A percentile compares a stretch with the other conserved stretches of the same genome.
phyloP scores from a whole-genome alignment of 2,113 vertebrate genomes.

The Neodon shergylaensis region DNA sequence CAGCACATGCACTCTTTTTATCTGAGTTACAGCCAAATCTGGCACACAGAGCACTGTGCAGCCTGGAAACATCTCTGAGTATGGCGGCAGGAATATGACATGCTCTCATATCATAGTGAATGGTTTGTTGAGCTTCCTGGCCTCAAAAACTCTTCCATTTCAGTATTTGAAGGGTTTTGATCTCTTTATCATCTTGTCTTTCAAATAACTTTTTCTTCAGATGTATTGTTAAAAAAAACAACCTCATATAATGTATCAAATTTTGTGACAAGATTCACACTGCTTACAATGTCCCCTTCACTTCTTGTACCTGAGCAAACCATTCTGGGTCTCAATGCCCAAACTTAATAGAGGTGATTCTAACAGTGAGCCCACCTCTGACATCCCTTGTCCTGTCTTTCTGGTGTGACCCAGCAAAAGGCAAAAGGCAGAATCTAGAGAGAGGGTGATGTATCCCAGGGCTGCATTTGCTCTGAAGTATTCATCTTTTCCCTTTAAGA shows the following conservation, averaged over 20 bases:
- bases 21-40: too few relatives aligned
- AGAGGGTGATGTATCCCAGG: background rate
- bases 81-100: too few relatives aligned
- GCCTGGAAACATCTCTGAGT: too few relatives aligned
- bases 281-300: background rate
- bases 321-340: background rate
- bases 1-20: too few relatives aligned
- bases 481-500: background rate
- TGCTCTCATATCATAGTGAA: background rate
- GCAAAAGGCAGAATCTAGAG: too few relatives aligned
- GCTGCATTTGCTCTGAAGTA: background rate
- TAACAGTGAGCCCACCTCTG: background rate
- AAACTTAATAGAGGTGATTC: background rate
- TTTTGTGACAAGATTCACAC: background rate
- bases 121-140: background rate
- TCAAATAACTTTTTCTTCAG: background rate
- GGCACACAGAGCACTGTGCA: too few relatives aligned
- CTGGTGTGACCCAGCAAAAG: background rate
- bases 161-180: background rate
- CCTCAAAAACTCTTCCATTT: background rate
- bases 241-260: too few relatives aligned
- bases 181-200: background rate
- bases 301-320: accelerated
- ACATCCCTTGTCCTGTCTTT: background rate
- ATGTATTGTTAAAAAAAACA: background rate